A percentile compares a stretch with the other conserved stretches of the same genome.
Conservation (phyloP, 2,797 vertebrate species). For the Dendrocincla fuliginosa region DNA sequence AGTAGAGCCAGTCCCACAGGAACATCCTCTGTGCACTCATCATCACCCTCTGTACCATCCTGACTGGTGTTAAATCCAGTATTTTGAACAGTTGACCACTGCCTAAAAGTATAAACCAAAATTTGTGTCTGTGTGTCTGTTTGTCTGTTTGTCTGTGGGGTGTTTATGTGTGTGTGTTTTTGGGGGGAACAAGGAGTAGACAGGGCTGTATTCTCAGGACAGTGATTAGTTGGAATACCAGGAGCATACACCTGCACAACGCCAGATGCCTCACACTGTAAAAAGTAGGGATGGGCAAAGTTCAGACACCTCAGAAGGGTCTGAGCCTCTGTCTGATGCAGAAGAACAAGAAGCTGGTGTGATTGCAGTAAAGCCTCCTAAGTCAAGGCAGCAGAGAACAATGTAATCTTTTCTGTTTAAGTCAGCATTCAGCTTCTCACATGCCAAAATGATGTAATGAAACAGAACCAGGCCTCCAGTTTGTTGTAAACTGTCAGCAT, state of each 20-base stretch:
- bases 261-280: not conserved
- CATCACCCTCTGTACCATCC: not conserved
- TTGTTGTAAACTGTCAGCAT: not conserved
- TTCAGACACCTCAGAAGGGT: not conserved
- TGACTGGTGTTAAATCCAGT: not conserved
- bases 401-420: not conserved
- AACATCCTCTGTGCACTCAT: not conserved
- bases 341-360: not conserved
- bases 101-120: not conserved
- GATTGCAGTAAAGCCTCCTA: not conserved
- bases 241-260: not conserved
- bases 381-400: not conserved
- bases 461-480: not conserved
- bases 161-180: not conserved
- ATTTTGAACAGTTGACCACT: not conserved
- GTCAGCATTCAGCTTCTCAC: not conserved
- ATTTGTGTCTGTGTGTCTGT: too few species aligned
- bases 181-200: accelerated
- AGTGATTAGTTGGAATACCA: not conserved
- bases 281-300: not conserved
- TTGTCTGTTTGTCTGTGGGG: too few species aligned
- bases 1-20: not conserved
- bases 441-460: not conserved
- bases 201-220: not conserved
- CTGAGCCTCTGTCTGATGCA: not conserved